These are phyloP conservation scores for Clarias platycephalus DNA, from an alignment of 2,797 vertebrate species.

Conservation along the genomic window DNA sequence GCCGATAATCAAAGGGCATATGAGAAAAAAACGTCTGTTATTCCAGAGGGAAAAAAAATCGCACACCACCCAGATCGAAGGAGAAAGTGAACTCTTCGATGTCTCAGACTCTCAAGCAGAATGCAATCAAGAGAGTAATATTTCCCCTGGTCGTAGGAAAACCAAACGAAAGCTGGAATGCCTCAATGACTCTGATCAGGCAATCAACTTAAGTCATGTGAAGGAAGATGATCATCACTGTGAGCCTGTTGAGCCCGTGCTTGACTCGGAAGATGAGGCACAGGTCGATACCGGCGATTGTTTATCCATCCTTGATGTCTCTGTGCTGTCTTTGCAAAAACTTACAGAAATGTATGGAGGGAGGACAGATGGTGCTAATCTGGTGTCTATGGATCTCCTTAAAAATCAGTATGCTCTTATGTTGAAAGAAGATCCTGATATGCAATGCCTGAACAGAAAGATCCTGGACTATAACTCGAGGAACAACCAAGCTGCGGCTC, in stretches of 20 bases:
- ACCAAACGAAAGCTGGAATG: conserved; percentile 2
- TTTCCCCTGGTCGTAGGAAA: neutral
- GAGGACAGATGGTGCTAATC: conserved; percentile 59
- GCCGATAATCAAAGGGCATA: conserved; percentile 59
- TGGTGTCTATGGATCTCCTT: conserved; percentile 69
- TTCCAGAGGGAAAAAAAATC: conserved; percentile 28
- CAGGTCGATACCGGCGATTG: conserved; percentile 48
- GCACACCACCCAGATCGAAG: conserved; percentile 29
- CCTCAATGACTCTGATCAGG: neutral
- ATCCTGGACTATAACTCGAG: conserved; percentile 39
- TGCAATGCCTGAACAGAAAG: conserved; percentile 67
- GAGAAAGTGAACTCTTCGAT: conserved; percentile 32
- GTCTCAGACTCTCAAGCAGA: neutral
- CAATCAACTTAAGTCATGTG: neutral
- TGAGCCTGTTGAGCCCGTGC: conserved; percentile 19
- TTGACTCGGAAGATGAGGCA: conserved; percentile 22
- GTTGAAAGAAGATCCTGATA: conserved; percentile 65
- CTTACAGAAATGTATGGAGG: conserved; percentile 64
- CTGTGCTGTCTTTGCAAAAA: conserved; percentile 73
- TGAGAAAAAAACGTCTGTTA: conserved; percentile 50
- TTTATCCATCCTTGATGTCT: conserved; percentile 72
- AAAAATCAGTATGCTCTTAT: conserved; percentile 71
- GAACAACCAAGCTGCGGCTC: conserved; percentile 49
- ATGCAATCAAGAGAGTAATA: neutral
- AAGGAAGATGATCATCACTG: conserved; percentile 14